phyloP scores from a whole-genome alignment of 2,888 invertebrate genomes.

The Torymus aiolomorphi region DNA sequence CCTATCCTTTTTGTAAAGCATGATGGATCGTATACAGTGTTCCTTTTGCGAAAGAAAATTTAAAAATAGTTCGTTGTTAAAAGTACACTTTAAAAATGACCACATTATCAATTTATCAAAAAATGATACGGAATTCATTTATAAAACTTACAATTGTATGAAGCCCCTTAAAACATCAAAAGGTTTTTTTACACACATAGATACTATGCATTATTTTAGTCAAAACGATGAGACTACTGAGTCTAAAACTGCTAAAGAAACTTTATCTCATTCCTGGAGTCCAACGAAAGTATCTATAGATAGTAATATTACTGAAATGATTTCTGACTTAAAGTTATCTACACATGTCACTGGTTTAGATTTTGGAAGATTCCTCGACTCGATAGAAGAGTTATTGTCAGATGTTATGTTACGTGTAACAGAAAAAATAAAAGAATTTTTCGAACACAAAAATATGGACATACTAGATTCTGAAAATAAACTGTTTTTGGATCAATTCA shows the following conservation, averaged over 20 bases:
- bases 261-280: background rate
- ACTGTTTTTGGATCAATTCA: background rate
- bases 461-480: background rate
- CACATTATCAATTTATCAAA: background rate
- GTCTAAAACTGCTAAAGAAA: background rate
- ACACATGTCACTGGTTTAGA: slow-evolving; percentile 1
- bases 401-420: background rate
- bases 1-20: background rate
- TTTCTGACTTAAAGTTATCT: background rate
- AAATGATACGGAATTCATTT: too few relatives aligned
- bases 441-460: background rate
- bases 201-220: background rate
- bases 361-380: slow-evolving; percentile 1
- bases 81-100: slow-evolving; percentile 1
- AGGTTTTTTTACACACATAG: background rate
- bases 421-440: slow-evolving; percentile 1
- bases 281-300: background rate
- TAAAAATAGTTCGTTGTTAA: background rate
- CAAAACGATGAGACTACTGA: background rate
- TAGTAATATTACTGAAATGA: background rate
- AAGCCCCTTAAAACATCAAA: background rate
- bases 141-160: background rate
- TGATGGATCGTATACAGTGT: slow-evolving; percentile 7
- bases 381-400: background rate
- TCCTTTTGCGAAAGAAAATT: slow-evolving; percentile 1